Conservation (phyloP, 2,113 vertebrate genomes). For the Chaetorhynchus papuensis region DNA sequence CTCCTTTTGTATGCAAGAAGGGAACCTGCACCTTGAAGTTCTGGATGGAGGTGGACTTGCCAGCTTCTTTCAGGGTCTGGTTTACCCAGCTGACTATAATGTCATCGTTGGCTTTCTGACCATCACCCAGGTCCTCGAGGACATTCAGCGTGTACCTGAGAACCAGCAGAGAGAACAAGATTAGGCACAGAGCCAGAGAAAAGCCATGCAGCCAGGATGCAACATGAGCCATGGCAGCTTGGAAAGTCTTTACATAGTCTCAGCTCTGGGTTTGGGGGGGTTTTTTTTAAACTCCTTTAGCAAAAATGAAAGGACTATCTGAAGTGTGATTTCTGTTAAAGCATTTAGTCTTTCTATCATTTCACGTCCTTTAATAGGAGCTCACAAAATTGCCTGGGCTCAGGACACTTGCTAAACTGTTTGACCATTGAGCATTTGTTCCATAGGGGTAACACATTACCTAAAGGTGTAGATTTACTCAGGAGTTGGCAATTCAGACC, state of each 20-base stretch:
- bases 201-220: background rate
- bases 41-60: slow-evolving; percentile 86
- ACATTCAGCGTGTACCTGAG: slow-evolving; percentile 90
- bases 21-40: slow-evolving; percentile 85
- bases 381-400: background rate
- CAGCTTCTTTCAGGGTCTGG: slow-evolving; percentile 81
- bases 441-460: background rate
- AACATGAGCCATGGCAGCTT: background rate
- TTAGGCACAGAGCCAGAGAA: background rate
- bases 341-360: background rate
- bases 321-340: background rate
- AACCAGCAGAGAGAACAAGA: background rate
- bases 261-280: background rate
- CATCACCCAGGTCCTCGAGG: slow-evolving; percentile 86
- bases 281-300: background rate
- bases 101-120: slow-evolving; percentile 89
- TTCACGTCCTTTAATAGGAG: background rate
- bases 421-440: background rate
- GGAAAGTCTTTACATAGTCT: background rate
- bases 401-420: background rate
- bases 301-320: background rate
- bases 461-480: background rate
- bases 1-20: background rate
- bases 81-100: slow-evolving; percentile 94
- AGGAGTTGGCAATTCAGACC: background rate